Percentiles rank a stretch among this genome's conserved stretches.
phyloP scores from a whole-genome alignment of 2,113 vertebrate species.

The Hydrochoerus hydrochaeris region DNA sequence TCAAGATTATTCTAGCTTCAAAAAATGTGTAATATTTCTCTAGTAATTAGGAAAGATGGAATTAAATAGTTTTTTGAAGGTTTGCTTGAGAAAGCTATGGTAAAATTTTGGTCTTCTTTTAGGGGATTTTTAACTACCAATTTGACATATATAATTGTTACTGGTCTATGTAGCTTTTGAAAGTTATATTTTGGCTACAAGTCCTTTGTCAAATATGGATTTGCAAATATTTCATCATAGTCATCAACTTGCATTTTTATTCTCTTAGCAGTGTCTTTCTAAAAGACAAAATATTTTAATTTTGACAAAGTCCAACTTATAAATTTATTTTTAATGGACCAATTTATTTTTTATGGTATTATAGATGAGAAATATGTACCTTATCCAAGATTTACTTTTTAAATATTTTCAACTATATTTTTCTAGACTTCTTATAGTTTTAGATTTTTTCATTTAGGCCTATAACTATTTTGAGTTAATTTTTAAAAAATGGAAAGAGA shows the following conservation, averaged over 20 bases:
- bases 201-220: background rate
- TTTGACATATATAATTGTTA: conserved; percentile 38
- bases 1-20: conserved; percentile 43
- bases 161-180: conserved; percentile 38
- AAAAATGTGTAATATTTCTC: background rate
- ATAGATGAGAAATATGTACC: conserved; percentile 22
- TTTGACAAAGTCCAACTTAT: conserved; percentile 12
- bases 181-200: conserved; percentile 26
- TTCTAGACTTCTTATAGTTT: background rate
- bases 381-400: background rate
- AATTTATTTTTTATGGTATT: background rate
- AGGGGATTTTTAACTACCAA: background rate
- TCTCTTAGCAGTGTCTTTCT: conserved; percentile 6
- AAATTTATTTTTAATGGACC: background rate
- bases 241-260: background rate
- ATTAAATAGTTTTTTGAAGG: conserved; percentile 50
- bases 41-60: background rate
- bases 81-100: background rate
- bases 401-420: conserved; percentile 12
- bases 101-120: conserved; percentile 14
- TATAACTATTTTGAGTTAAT: conserved; percentile 38
- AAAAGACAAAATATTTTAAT: conserved; percentile 34
- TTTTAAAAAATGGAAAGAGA: background rate
- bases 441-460: conserved; percentile 18
- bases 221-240: conserved; percentile 23